Evolutionary conservation across 37 sponge, comb jelly and placozoan genomes (phyloP), one percentile per base, ranked within the genome.

Genomic region (Agelas oroides): DNA sequence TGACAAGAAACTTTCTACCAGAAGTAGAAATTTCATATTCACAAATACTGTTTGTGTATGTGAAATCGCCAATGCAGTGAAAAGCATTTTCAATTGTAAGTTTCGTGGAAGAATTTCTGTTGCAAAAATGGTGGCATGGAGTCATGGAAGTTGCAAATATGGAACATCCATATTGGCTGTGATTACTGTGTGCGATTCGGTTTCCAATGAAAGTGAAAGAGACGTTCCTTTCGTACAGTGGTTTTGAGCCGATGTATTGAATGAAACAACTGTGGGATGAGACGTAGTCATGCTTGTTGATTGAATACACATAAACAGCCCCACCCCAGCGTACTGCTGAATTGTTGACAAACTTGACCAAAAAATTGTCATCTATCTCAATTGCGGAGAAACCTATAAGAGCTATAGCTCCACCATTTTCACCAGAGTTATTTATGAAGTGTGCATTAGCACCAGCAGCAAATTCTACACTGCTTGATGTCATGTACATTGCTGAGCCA

Each of bases 371-470:
- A 52, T 28, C 25, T 23, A 73, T 6, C 5, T 52, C 5, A 21
- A 73, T 38, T 37, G 24, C 3, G 28, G 74, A 21, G 23, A 52
- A 19, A 11, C 74, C 74, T 5, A 73, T 19, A 23, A 73, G 74
- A 52, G 74, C 52, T 2, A 73, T 73, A 23, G 74, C 74, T 21
- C 74, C 74, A 28, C 74, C 74, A 12, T 40, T 41, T 17, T 3
- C 3, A 46, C 53, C 74, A 46, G 30, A 30, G 30, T 73, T 73
- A 27, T 73, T 40, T n/a, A 23, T 16, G 54, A 73, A 73, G 5
- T 8, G 2, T n/a, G 30, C 52, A 73, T n/a, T 13, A 5, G 73
- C n/a, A 46, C 23, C 30, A 30, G 31, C 23, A 27, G 30, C 23
- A 28, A 73, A 46, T 2, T n/a, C 36, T 3, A 73, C n/a, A 11